Conservation (phyloP, 2,888 invertebrate genomes). For the Pycnomerus fuliginosus region DNA sequence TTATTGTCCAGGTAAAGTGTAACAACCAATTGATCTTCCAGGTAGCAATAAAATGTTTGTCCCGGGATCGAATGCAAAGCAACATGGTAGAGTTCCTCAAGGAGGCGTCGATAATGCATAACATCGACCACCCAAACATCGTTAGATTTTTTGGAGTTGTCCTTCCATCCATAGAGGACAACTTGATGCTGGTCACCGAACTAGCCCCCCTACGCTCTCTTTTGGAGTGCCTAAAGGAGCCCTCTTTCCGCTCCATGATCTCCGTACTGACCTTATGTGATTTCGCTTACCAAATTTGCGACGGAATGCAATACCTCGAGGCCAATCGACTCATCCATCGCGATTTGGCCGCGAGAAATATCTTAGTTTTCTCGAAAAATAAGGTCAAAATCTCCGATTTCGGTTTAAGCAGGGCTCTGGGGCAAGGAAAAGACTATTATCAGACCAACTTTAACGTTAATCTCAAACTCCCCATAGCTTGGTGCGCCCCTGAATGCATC, state of each 20-base stretch:
- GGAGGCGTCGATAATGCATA: slow-evolving; percentile 98
- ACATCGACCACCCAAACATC: slow-evolving; percentile 95
- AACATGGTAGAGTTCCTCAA: slow-evolving; percentile 96
- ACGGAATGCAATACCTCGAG: slow-evolving; percentile 98
- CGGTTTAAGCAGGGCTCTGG: slow-evolving; percentile 91
- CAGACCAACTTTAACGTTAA: slow-evolving; percentile 98
- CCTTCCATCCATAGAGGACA: slow-evolving; percentile 73
- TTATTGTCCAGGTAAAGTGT: too few species aligned
- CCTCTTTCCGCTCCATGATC: slow-evolving; percentile 85
- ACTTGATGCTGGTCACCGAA: slow-evolving; percentile 72
- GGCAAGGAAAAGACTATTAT: slow-evolving; percentile 98
- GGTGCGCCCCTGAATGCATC: slow-evolving; percentile 99
- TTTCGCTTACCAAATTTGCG: slow-evolving; percentile 93
- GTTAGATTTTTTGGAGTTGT: slow-evolving; percentile 98
- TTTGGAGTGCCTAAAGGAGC: slow-evolving; percentile 93
- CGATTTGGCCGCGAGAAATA: slow-evolving; percentile 97
- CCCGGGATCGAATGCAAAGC: slow-evolving; percentile 91
- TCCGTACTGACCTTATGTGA: slow-evolving; percentile 90
- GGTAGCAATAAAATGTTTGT: slow-evolving; percentile 97
- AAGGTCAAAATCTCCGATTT: slow-evolving; percentile 99
- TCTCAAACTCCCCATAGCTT: slow-evolving; percentile 95
- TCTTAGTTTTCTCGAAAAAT: slow-evolving; percentile 93
- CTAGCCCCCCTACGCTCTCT: slow-evolving; percentile 92
- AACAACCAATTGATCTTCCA: slow-evolving; percentile 46
- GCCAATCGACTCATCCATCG: slow-evolving; percentile 93